Evolutionary conservation across 2,888 invertebrate genomes (phyloP).

Genomic region (Tachina grossa): DNA sequence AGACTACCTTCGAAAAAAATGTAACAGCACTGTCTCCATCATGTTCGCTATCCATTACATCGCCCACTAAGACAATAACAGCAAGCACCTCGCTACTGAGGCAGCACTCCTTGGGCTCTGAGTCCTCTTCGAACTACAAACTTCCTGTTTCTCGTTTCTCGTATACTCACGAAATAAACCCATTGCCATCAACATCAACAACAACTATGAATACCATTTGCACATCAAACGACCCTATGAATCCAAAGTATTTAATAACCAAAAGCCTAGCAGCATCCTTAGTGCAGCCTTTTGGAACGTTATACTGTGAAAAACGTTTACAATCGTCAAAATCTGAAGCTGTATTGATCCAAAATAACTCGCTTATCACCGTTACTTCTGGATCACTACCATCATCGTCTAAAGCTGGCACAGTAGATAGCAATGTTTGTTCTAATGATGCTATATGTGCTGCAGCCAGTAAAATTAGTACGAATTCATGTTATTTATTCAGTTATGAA

Average conservation of each 20-base stretch:
- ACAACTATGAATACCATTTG: slow-evolving; percentile 18
- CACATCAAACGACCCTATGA: slow-evolving; percentile 19
- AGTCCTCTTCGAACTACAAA: slow-evolving; percentile 46
- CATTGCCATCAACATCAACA: slow-evolving; percentile 32
- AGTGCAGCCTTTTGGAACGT: slow-evolving; percentile 80
- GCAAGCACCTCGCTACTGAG: slow-evolving; percentile 42
- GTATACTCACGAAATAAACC: slow-evolving; percentile 18
- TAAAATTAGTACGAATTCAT: slow-evolving; percentile 42
- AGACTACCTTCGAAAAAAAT: slow-evolving; percentile 29
- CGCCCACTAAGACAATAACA: slow-evolving; percentile 46
- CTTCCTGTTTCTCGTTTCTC: slow-evolving; percentile 56
- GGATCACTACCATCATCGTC: slow-evolving; percentile 39
- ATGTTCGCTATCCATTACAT: slow-evolving; percentile 58
- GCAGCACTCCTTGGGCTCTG: slow-evolving; percentile 61
- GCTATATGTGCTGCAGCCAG: not conserved
- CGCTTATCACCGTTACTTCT: slow-evolving; percentile 31
- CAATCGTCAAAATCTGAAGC: slow-evolving; percentile 82
- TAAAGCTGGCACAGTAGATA: slow-evolving; percentile 3
- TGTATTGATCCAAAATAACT: slow-evolving; percentile 73
- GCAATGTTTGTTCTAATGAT: slow-evolving; percentile 12
- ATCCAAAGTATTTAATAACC: slow-evolving; percentile 74
- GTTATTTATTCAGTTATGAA: slow-evolving; percentile 47
- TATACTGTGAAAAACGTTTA: slow-evolving; percentile 82
- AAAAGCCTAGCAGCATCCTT: slow-evolving; percentile 81
- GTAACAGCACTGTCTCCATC: slow-evolving; percentile 54